Evolutionary conservation across 2,113 vertebrate genomes (phyloP).

Genomic region (Colaptes auratus): DNA sequence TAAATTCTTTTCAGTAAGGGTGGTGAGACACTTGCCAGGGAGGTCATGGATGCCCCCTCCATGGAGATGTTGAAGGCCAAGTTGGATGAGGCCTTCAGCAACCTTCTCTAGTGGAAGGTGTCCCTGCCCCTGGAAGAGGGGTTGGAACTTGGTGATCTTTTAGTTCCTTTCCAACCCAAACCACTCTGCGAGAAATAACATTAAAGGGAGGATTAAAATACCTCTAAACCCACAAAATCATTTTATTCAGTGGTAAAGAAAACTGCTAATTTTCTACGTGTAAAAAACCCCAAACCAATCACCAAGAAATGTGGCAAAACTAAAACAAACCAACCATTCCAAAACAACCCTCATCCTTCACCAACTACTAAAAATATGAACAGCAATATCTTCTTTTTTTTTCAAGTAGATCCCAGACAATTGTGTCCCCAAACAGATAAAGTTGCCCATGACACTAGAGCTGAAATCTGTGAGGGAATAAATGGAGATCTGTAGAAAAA

Average conservation of each 20-base stretch:
- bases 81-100: no score
- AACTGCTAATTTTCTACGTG: background rate
- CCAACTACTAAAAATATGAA: background rate
- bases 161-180: no score
- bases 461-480: background rate
- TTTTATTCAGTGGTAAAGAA: background rate
- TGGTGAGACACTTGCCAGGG: no score
- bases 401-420: background rate
- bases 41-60: no score
- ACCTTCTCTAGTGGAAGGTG: no score
- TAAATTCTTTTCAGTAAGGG: no score
- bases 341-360: background rate
- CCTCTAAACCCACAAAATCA: background rate
- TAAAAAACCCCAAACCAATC: background rate
- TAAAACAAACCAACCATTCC: background rate
- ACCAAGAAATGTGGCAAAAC: background rate
- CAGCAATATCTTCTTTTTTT: background rate
- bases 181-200: background rate
- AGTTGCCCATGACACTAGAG: background rate
- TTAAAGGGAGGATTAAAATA: background rate
- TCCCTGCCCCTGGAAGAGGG: no score
- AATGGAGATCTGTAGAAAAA: background rate
- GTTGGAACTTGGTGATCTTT: no score
- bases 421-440: background rate
- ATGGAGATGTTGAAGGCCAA: no score